Base-by-base conservation (phyloP, 2,888 invertebrate genomes). In the Theristus sp. region DNA sequence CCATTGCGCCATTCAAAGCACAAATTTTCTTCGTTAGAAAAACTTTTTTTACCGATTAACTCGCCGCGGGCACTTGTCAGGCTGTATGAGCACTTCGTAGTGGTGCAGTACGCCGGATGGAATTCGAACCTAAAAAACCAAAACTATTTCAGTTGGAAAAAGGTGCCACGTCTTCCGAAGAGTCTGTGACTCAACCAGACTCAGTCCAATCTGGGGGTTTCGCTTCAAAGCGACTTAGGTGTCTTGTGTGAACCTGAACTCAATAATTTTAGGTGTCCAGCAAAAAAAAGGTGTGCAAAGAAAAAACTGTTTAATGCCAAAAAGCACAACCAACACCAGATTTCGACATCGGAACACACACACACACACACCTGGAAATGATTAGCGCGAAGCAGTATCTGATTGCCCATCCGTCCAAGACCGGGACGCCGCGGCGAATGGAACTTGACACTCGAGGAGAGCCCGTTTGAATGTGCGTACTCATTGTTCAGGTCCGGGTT, bases 1-100 rank as follows among this genome's bases (percentile, higher is more conserved):
- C n/a, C n/a, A 38, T 38, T 38, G 6, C 38, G 17, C 6, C 38
- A 13, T 38, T 38, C 17, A 13, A 13, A 13, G 38, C 10, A 38
- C 38, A 38, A 38, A 38, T 38, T 38, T 38, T 38, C 17, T 13
- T 38, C 6, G 38, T 38, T 38, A 13, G 6, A 13, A 13, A 13
- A 38, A 17, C 17, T 38, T 38, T 38, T 38, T 38, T 38, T 38
- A 76, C 75, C 77, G 75, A 71, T 79, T 80, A 67, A 89, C 89
- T 81, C 96, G 89, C 68, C 96, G 82, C 60, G 96, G 96, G 78
- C 96, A 96, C 78, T 96, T 96, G 76, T 96, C 96, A 53, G 96
- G 96, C 72, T 89, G 89, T 75, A 96, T 96, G 76, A 87, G 88
- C 67, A 96, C 88, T 78, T 96, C 93, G 77, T 96, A 96, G 76